Base-by-base conservation (phyloP, 2,888 invertebrate species). In the Pollenia angustigena region DNA sequence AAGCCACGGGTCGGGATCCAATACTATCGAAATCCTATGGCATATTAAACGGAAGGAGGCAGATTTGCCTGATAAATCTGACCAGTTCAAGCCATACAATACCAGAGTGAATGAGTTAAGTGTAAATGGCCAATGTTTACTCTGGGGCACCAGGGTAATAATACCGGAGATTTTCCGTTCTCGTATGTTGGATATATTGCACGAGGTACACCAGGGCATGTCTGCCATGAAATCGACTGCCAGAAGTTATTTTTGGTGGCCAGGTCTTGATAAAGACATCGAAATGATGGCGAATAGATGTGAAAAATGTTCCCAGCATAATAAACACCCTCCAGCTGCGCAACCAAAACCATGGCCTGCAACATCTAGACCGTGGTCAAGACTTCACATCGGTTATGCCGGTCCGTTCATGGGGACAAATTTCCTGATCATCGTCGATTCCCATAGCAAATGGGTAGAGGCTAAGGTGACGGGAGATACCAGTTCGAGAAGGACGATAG, bases 321-420 rank as follows among this genome's bases (percentile, higher is more conserved):
- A 69, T n/a, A 81, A 69, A 68, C 62, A 64, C 42, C 83, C 79
- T 18, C 46, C 81, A 81, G 40, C 64, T 44, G 66, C 76, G 14
- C 9, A n/a, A 12, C 46, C 54, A 16, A 68, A 68, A 56, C 75
- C 74, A 40, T 85, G 85, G 75, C 68, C 80, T 14, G 18, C 75
- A n/a, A n/a, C n/a, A n/a, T n/a, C n/a, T n/a, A n/a, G n/a, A n/a
- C n/a, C n/a, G n/a, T n/a, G n/a, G n/a, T n/a, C n/a, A n/a, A n/a
- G n/a, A 18, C 48, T 81, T 14, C 87, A 87, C 16, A 85, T 87
- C 12, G 85, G 87, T 16, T 88, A 87, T 54, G 80, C 88, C 6
- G 86, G 86, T 64, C 86, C 85, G 16, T 85, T 87, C 54, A 69
- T 81, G 48, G 82, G 66, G 16, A 85, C 60, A 46, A 50, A 69